These are phyloP conservation scores for Drosophila testacea DNA, from an alignment of 2,888 invertebrate genomes.

Conservation along the genomic window DNA sequence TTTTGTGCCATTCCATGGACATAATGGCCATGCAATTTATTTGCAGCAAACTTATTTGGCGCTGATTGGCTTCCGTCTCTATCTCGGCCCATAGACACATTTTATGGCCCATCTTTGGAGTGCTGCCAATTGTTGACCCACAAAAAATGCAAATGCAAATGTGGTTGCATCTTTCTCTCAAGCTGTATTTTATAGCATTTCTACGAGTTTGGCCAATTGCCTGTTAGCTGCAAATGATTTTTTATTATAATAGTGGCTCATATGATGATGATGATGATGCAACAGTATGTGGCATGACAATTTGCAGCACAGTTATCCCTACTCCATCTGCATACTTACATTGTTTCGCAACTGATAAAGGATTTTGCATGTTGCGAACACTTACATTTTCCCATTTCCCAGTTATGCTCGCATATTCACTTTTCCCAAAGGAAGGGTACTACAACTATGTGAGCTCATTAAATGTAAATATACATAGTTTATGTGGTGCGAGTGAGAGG, in stretches of 20 bases:
- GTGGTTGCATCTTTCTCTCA: slow-evolving; percentile 14
- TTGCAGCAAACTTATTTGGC: slow-evolving; percentile 72
- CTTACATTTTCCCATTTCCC: slow-evolving; percentile 38
- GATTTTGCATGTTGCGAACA: slow-evolving; percentile 16
- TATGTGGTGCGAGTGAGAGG: not conserved
- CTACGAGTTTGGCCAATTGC: slow-evolving; percentile 46
- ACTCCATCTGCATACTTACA: slow-evolving; percentile 26
- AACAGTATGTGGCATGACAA: slow-evolving; percentile 28
- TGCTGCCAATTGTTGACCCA: slow-evolving; percentile 49
- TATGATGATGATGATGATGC: slow-evolving; percentile 26
- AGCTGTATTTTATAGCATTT: slow-evolving; percentile 29
- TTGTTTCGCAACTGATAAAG: no score
- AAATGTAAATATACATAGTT: not conserved
- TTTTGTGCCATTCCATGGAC: slow-evolving; percentile 36
- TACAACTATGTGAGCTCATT: slow-evolving; percentile 14
- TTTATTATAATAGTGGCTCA: slow-evolving; percentile 28
- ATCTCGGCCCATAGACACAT: slow-evolving; percentile 42
- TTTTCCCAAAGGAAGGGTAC: not conserved
- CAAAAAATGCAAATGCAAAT: slow-evolving; percentile 39
- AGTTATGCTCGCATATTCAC: slow-evolving; percentile 14
- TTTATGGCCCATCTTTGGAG: slow-evolving; percentile 46
- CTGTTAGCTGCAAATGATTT: slow-evolving; percentile 66
- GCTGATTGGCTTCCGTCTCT: slow-evolving; percentile 61
- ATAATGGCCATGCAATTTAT: slow-evolving; percentile 71
- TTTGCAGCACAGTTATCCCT: slow-evolving; percentile 24